A percentile compares a stretch with the other conserved stretches of the same genome.
Evolutionary conservation across 2,113 vertebrate genomes (phyloP).

Genomic region (Synodontis membranacea): DNA sequence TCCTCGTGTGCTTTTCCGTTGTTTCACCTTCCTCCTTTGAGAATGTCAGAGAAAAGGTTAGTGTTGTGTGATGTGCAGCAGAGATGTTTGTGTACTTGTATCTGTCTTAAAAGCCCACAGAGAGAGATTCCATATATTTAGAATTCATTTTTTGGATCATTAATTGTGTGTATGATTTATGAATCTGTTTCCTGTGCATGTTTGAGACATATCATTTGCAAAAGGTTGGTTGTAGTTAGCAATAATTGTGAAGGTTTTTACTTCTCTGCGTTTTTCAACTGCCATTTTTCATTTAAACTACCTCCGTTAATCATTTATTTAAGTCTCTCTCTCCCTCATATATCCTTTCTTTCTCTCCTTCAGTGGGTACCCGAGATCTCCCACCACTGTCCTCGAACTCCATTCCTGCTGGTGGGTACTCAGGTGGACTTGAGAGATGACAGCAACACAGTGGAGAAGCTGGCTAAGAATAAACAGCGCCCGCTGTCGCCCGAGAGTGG

Average conservation of each 20-base stretch:
- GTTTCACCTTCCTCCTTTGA: constrained; percentile 96
- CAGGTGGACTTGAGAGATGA: constrained; percentile 94
- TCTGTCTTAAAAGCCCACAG: neutral
- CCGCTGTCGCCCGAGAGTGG: constrained; percentile 89
- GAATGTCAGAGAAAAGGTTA: constrained; percentile 96
- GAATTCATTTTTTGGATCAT: neutral
- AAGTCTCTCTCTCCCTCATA: neutral
- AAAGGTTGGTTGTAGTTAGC: neutral
- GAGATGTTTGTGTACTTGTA: neutral
- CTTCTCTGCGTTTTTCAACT: neutral
- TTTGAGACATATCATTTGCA: neutral
- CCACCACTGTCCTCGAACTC: constrained; percentile 95
- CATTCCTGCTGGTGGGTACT: constrained; percentile 96
- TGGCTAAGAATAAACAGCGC: constrained; percentile 98
- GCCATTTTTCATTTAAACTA: neutral
- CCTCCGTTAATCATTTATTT: neutral
- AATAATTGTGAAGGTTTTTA: neutral
- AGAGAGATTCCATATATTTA: neutral
- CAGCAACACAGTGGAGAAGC: constrained; percentile 90
- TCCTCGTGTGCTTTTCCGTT: constrained; percentile 97
- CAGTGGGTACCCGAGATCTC: constrained; percentile 98
- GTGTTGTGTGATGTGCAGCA: constrained; percentile 3
- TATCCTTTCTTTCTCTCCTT: neutral
- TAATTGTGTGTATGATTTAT: neutral
- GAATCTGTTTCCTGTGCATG: neutral